Conservation (phyloP, 2,113 vertebrate genomes). For the Scalopus aquaticus region DNA sequence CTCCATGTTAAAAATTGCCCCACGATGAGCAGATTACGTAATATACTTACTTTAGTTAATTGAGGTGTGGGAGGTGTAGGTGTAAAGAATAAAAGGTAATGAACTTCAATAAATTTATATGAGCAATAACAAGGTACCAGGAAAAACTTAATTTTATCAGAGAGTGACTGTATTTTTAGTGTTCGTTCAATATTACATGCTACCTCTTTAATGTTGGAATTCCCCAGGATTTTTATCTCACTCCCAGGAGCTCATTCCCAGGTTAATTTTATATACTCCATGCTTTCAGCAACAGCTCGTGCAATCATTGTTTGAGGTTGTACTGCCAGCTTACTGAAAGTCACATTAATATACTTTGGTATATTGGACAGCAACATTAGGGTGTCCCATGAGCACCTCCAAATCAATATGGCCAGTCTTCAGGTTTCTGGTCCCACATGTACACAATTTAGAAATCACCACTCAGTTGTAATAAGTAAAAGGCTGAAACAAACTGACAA, state of each 20-base stretch:
- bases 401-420: background rate
- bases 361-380: background rate
- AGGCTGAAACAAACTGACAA: background rate
- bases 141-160: slow-evolving; percentile 61
- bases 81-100: slow-evolving; percentile 78
- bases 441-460: slow-evolving; percentile 10
- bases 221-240: slow-evolving; percentile 30
- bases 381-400: background rate
- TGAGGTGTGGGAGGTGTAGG: slow-evolving; percentile 75
- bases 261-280: slow-evolving; percentile 19
- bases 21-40: slow-evolving; percentile 74
- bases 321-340: background rate
- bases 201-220: slow-evolving; percentile 51
- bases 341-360: background rate
- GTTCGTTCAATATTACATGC: slow-evolving; percentile 22
- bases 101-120: slow-evolving; percentile 77
- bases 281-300: background rate
- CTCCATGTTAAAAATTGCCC: slow-evolving; percentile 65
- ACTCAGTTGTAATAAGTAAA: slow-evolving; percentile 4
- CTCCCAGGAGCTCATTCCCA: background rate
- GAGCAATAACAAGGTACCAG: slow-evolving; percentile 60
- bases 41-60: slow-evolving; percentile 78
- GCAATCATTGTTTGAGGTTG: background rate
- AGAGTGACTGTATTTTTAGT: slow-evolving; percentile 18
- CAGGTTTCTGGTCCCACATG: background rate